Percentiles rank a stretch among this genome's conserved stretches.
These are phyloP conservation scores for Mya arenaria DNA, from an alignment of 1,140 invertebrate species.

Conservation along the genomic window DNA sequence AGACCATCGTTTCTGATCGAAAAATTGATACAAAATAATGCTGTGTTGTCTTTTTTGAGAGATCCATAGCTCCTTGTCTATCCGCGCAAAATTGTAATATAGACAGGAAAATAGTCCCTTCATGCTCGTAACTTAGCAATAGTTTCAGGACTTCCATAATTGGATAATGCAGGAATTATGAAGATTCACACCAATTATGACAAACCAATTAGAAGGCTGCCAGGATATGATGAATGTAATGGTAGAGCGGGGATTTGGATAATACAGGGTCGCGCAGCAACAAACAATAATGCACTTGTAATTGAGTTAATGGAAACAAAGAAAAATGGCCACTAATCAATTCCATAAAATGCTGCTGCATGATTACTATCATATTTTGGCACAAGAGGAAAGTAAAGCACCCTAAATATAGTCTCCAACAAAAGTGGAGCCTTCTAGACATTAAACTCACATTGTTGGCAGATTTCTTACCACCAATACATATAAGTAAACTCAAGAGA, in stretches of 20 bases:
- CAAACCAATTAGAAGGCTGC: slow-evolving; percentile 34
- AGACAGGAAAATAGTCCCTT: not conserved
- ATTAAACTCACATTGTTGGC: too few species aligned
- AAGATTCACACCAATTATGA: slow-evolving; percentile 50
- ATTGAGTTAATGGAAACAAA: too few species aligned
- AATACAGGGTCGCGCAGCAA: too few species aligned
- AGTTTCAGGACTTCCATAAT: slow-evolving; percentile 8
- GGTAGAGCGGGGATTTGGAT: not conserved
- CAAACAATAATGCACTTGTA: too few species aligned
- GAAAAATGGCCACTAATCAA: too few species aligned
- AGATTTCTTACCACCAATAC: too few species aligned
- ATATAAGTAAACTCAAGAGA: too few species aligned
- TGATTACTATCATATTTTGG: too few species aligned
- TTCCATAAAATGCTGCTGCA: too few species aligned
- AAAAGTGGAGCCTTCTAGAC: too few species aligned
- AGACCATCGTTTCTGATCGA: not conserved
- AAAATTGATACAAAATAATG: not conserved
- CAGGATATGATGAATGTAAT: slow-evolving; percentile 26
- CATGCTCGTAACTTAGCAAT: slow-evolving; percentile 10
- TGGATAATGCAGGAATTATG: slow-evolving; percentile 48
- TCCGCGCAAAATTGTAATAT: not conserved
- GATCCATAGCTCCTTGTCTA: not conserved
- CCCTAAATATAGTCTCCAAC: too few species aligned
- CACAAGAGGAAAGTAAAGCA: too few species aligned
- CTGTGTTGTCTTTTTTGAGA: not conserved